Evolutionary conservation across 2,113 vertebrate species (phyloP).

Genomic region (Coregonus clupeaformis): DNA sequence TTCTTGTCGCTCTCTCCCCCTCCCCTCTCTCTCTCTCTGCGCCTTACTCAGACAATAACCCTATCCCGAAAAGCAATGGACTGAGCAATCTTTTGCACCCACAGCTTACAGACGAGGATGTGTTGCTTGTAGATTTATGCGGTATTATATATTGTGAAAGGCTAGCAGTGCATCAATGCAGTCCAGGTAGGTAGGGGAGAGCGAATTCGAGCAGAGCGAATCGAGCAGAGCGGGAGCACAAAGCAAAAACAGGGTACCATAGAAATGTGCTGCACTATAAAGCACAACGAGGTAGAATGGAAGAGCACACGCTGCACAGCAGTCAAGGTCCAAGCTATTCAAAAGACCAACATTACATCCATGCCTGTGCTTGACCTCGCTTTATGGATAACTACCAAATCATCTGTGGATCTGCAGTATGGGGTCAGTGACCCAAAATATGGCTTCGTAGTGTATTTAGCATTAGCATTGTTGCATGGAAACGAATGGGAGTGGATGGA

Average conservation of each 20-base stretch:
- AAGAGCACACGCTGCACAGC: conserved; percentile 29
- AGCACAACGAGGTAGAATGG: conserved; percentile 37
- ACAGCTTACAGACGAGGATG: conserved; percentile 5
- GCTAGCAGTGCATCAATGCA: too few relatives aligned
- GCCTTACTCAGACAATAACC: conserved; percentile 5
- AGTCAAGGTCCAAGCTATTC: conserved; percentile 37
- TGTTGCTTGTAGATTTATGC: conserved; percentile 15
- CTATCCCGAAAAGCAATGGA: neutral
- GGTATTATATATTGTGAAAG: conserved; percentile 27
- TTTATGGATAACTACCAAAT: conserved; percentile 8
- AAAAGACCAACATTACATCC: conserved; percentile 36
- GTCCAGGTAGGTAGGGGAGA: too few relatives aligned
- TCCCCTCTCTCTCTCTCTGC: neutral
- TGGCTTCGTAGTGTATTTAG: neutral
- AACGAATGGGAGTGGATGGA: too few relatives aligned
- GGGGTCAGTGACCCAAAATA: neutral
- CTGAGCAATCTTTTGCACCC: conserved; percentile 9
- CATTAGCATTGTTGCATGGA: too few relatives aligned
- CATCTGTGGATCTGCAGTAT: neutral
- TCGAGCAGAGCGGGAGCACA: neutral
- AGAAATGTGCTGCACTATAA: conserved; percentile 8
- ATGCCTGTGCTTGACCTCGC: conserved; percentile 19
- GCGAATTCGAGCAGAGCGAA: neutral
- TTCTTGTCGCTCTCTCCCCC: too few relatives aligned
- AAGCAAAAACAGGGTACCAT: conserved; percentile 24